These are phyloP conservation scores for Lasioglossum morio DNA, from an alignment of 2,888 invertebrate species.

Conservation along the genomic window DNA sequence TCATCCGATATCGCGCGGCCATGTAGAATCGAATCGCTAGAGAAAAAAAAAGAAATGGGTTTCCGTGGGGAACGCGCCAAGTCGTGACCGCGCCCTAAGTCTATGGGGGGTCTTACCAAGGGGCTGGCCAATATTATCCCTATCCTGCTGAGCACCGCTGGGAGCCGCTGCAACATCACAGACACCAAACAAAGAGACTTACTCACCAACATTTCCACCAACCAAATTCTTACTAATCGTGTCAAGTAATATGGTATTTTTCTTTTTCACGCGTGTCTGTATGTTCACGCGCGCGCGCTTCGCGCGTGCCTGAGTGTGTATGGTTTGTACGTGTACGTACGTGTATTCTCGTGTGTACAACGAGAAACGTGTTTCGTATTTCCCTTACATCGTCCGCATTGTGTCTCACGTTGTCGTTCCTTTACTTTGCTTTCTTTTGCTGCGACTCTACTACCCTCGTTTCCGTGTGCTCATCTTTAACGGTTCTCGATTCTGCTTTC, in stretches of 20 bases:
- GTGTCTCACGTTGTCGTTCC: background rate
- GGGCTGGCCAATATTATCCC: conserved; percentile 98
- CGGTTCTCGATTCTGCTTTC: background rate
- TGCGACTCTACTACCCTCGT: background rate
- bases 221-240: conserved; percentile 80
- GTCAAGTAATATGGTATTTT: no score
- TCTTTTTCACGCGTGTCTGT: background rate
- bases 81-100: conserved; percentile 74
- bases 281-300: background rate
- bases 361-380: conserved; percentile 53
- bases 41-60: background rate
- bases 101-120: conserved; percentile 90
- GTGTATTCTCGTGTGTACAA: no score
- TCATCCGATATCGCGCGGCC: background rate
- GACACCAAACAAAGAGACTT: conserved; percentile 85
- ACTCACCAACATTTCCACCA: conserved; percentile 84
- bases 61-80: conserved; percentile 63
- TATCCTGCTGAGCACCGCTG: conserved; percentile 98
- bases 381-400: conserved; percentile 7
- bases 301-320: background rate
- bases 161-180: conserved; percentile 93
- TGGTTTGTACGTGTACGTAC: background rate
- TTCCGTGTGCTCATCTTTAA: background rate
- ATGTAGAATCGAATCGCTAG: background rate
- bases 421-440: background rate